Base-by-base conservation (phyloP, 1,140 invertebrate genomes). In the Brachionus asplanchnoidis region DNA sequence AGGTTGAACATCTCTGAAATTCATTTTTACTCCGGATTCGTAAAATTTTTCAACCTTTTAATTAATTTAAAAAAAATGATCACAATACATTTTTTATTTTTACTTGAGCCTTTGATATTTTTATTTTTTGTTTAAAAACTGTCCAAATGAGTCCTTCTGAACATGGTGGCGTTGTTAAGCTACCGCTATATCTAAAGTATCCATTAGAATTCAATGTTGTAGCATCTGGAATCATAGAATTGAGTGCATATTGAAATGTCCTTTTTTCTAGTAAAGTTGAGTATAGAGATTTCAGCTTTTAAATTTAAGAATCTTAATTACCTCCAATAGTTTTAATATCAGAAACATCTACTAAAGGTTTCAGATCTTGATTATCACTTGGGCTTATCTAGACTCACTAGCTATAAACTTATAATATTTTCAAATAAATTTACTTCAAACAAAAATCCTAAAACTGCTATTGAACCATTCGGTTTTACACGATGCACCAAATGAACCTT, bases 81-180 rank as follows among this genome's bases (percentile, higher is more conserved):
- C 20, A 20, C 4, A 20, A 60, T 20, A 26, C 1, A 8, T n/a
- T 60, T 60, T 23, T 8, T 20, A 17, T 0, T 26, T 60, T 60
- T 20, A 82, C 79, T 82, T 82, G 79, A 46, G 20, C 5, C 20
- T 82, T 11, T 12, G 79, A 82, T n/a, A 82, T 82, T 4, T 1
- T 1, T 9, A 82, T 44, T 1, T 93, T 92, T 82, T 93, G 90
- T 84, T 92, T 93, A 87, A 95, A 94, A 87, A 96, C 93, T 36
- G 95, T 93, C 95, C 95, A 97, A 0, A 92, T 93, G 3, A 96
- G 95, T 2, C 94, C 92, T 91, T 97, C 95, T 8, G 92, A 92
- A 86, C 95, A 97, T 0, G 95, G 95, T 3, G 95, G 95, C 3
- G 95, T 96, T 0, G 95, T 97, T 44, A 97, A 88, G 0, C 95